These are phyloP conservation scores for Sebastes matsubarae DNA, from an alignment of 2,797 vertebrate species.

Conservation along the genomic window DNA sequence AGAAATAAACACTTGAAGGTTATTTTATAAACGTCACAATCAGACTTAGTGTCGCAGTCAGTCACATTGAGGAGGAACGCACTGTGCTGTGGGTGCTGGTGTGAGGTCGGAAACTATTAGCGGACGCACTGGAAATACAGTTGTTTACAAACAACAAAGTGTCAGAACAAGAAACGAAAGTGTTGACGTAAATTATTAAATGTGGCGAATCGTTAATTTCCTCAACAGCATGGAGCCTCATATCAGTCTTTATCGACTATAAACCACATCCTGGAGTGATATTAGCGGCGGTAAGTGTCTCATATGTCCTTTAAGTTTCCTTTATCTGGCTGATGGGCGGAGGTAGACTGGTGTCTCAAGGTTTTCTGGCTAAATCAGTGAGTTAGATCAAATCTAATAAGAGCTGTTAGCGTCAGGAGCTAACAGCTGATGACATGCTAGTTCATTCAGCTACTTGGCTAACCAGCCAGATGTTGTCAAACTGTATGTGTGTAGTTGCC, in stretches of 20 bases:
- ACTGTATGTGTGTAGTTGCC: conserved; percentile 5
- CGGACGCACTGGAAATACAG: conserved; percentile 48
- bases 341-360: not conserved
- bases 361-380: not conserved
- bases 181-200: not conserved
- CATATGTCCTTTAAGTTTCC: not conserved
- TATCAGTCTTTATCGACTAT: not conserved
- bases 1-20: not conserved
- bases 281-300: conserved; percentile 48
- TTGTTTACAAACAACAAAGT: conserved; percentile 74
- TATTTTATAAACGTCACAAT: not conserved
- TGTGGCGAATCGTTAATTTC: not conserved
- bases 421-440: not conserved
- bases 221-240: not conserved
- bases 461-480: not conserved
- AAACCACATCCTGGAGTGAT: not conserved
- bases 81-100: conserved; percentile 1
- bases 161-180: conserved; percentile 4
- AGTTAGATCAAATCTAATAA: not conserved
- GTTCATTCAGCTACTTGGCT: not conserved
- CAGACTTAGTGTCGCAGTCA: not conserved
- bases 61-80: conserved; percentile 42
- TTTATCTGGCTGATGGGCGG: not conserved
- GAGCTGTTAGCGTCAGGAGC: not conserved
- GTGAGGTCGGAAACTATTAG: conserved; percentile 64